Conservation (phyloP, 2,888 invertebrate species). For the Thera obeliscata region DNA sequence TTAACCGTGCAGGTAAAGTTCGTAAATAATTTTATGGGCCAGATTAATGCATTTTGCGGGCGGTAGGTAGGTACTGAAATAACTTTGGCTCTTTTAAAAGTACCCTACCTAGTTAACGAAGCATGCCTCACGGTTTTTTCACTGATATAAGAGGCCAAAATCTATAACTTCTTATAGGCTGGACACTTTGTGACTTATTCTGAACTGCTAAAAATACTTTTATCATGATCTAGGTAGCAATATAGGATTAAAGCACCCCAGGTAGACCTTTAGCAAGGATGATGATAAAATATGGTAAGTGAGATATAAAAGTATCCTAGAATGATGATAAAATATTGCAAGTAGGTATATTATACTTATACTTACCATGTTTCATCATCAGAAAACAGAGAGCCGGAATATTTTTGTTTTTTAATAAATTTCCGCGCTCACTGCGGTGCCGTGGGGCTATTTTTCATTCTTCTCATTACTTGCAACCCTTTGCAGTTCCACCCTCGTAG, state of each 20-base stretch:
- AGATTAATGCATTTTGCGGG: constrained; percentile 41
- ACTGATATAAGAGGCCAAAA: too few species aligned
- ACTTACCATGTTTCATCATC: constrained; percentile 5
- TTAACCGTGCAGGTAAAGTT: constrained; percentile 66
- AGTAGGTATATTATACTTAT: too few species aligned
- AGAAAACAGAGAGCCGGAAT: constrained; percentile 30
- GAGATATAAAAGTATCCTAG: too few species aligned
- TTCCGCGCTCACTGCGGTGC: constrained; percentile 42
- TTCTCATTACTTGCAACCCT: constrained; percentile 70
- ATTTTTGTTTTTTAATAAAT: constrained; percentile 72
- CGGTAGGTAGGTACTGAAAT: constrained; percentile 28
- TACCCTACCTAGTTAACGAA: background rate
- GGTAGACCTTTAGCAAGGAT: too few species aligned
- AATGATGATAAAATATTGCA: too few species aligned
- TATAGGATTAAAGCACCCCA: too few species aligned
- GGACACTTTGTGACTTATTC: too few species aligned
- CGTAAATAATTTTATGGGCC: constrained; percentile 68
- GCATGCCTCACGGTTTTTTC: too few species aligned
- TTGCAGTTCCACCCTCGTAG: constrained; percentile 66
- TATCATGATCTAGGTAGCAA: too few species aligned
- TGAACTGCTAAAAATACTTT: too few species aligned
- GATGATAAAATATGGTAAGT: too few species aligned
- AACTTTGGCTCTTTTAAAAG: constrained; percentile 15
- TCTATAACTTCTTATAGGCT: too few species aligned
- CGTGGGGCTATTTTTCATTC: constrained; percentile 75